Evolutionary conservation across 2,888 invertebrate species (phyloP), one percentile per base, ranked within the genome.

Genomic region (Cyclophora punctaria): DNA sequence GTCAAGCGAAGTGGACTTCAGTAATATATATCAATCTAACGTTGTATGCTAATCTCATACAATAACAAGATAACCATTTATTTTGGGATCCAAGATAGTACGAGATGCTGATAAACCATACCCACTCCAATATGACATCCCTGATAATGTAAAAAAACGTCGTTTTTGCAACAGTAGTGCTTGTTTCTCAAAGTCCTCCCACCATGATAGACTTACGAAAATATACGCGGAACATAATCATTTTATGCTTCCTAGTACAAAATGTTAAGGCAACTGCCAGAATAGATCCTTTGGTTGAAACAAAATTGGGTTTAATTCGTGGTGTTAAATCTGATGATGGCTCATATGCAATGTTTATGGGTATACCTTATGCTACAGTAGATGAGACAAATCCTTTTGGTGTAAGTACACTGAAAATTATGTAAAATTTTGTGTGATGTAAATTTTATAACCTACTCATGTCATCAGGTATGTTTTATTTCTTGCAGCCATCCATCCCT

Each of bases 311-410:
- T 0, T 52, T 68, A 20, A 71, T 81, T 40, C 63, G 74, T 40
- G 81, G 81, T 2, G 47, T 78, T 7, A 62, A 54, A 37, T 73
- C 78, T 2, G 44, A 67, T 0, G 75, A 79, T 60, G 79, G 79
- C 0, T 64, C 68, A 44, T 74, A 78, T 51, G 63, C 72, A 3
- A 78, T 78, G 75, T 81, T 76, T 46, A 62, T 80, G 62, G 81
- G 80, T 4, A 78, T 81, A 62, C 81, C 80, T 0, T 81, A 77
- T 37, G 81, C 73, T 6, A 65, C 57, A 7, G 71, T 81, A 1
- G 58, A 79, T 44, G 51, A 49, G 35, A 55, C 41, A 7, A 76
- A 78, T 59, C 79, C 79, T 35, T 81, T 80, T 49, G 78, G 79
- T 52, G 80, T 80, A 60, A 75, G 77, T 54, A 7, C 20, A 20